Evolutionary conservation across 2,888 invertebrate genomes (phyloP), one percentile per base, ranked within the genome.

Genomic region (Himalopsyche kuldschensis): DNA sequence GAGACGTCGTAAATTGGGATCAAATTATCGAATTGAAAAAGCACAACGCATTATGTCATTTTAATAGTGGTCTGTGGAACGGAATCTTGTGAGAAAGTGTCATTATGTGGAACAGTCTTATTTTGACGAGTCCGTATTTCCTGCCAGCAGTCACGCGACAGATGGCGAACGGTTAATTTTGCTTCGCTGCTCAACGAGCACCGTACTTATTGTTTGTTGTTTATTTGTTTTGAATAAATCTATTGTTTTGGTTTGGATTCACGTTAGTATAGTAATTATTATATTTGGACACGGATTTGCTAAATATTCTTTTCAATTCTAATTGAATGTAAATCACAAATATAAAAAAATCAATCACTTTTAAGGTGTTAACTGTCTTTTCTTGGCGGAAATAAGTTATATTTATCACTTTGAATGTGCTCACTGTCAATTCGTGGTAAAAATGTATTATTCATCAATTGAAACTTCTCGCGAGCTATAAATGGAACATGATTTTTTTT

Each of bases 11-110:
- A 83, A 83, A 85, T 85, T 83, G 85, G 81, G 81, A 81, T 85
- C 81, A 85, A 85, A 85, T 85, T 85, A 85, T 85, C 85, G 85
- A 85, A 85, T 84, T 84, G 82, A 80, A 81, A 82, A 84, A 79
- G 78, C 41, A 63, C 46, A 76, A 81, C 63, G 78, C 76, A 78
- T 85, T 85, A 85, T 83, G 83, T 83, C 79, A 81, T 85, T 85
- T 85, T 85, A 85, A 85, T 85, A 79, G 85, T 85, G 75, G 77
- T 78, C 55, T 83, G 32, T 27, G 35, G 82, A 82, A 80, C 83
- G 48, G 55, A 83, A 78, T 85, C 85, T 82, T 75, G 63, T 76
- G 75, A 32, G 82, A 46, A 83, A 78, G 84, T 86, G 86, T 86
- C 86, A 84, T 84, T 86, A 86, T 78, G 77, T 84, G 84, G 84